These are phyloP conservation scores for Limnothrissa miodon DNA, from an alignment of 2,113 vertebrate species.

Conservation along the genomic window DNA sequence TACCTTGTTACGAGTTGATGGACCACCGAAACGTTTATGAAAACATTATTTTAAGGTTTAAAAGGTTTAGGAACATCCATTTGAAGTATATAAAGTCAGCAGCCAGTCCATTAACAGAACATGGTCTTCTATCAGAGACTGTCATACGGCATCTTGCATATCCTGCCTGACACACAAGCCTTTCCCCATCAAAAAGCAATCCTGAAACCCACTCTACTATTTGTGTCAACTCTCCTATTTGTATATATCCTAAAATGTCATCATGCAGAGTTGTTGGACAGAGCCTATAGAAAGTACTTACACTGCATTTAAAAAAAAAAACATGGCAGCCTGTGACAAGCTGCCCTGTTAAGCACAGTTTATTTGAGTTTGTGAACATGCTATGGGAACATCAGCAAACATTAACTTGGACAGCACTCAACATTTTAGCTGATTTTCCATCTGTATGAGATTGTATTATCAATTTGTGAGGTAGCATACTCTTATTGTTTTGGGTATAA, in stretches of 20 bases:
- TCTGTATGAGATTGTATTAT: background rate
- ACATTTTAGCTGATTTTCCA: background rate
- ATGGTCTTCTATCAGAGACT: background rate
- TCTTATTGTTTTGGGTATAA: too few relatives aligned
- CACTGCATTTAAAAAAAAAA: too few relatives aligned
- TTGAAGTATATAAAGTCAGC: background rate
- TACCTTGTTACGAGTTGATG: too few relatives aligned
- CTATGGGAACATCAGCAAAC: background rate
- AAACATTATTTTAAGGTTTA: too few relatives aligned
- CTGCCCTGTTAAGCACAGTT: background rate
- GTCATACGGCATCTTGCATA: background rate
- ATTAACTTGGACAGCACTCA: background rate
- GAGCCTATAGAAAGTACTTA: background rate
- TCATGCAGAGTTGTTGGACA: background rate
- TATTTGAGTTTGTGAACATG: background rate
- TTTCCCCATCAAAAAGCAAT: background rate
- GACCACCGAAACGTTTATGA: too few relatives aligned
- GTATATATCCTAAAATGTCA: background rate
- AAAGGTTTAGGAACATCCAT: too few relatives aligned
- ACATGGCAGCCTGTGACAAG: background rate
- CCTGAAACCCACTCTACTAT: background rate
- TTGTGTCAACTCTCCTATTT: background rate
- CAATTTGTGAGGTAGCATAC: too few relatives aligned
- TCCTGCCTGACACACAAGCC: background rate
- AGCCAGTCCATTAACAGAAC: background rate